phyloP scores from a whole-genome alignment of 1,140 invertebrate genomes.

The Drosophila parvula region DNA sequence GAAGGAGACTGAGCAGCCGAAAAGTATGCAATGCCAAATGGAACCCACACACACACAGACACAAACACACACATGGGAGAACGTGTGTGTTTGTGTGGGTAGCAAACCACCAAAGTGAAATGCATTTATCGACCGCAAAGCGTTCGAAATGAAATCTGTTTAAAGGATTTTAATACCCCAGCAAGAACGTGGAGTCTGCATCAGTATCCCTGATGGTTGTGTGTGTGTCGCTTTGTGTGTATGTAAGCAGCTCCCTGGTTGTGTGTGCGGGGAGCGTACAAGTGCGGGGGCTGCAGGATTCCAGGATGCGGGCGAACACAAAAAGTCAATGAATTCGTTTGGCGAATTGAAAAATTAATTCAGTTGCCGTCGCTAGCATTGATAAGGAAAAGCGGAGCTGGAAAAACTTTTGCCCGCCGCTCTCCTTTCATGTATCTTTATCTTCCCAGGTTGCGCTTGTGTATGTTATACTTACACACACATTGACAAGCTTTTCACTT shows the following conservation, averaged over 20 bases:
- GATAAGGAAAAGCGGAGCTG: constrained; percentile 66
- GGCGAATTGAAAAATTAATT: constrained; percentile 83
- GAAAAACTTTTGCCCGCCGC: constrained; percentile 74
- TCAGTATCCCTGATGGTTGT: constrained; percentile 23
- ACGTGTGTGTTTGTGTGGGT: constrained; percentile 44
- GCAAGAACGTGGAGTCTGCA: constrained; percentile 70
- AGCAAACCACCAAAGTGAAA: constrained; percentile 80
- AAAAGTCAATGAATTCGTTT: constrained; percentile 84
- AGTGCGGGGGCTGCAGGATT: constrained; percentile 1
- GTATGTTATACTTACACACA: constrained; percentile 43
- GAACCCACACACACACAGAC: constrained; percentile 30
- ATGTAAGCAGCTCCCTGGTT: constrained; percentile 10
- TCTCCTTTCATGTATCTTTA: constrained; percentile 74
- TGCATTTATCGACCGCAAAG: constrained; percentile 83
- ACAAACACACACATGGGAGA: background rate
- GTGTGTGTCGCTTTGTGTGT: constrained; percentile 3
- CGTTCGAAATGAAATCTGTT: constrained; percentile 83
- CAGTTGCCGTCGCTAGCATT: constrained; percentile 76
- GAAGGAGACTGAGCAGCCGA: constrained; percentile 43
- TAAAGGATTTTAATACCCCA: constrained; percentile 82
- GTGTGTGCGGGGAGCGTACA: constrained; percentile 7
- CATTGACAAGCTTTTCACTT: constrained; percentile 74
- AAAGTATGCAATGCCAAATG: constrained; percentile 78
- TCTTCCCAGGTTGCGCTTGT: constrained; percentile 19
- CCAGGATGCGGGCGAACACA: constrained; percentile 56